Base-by-base conservation (phyloP, 1,140 invertebrate species). In the Ceratoteleas bidentatus region DNA sequence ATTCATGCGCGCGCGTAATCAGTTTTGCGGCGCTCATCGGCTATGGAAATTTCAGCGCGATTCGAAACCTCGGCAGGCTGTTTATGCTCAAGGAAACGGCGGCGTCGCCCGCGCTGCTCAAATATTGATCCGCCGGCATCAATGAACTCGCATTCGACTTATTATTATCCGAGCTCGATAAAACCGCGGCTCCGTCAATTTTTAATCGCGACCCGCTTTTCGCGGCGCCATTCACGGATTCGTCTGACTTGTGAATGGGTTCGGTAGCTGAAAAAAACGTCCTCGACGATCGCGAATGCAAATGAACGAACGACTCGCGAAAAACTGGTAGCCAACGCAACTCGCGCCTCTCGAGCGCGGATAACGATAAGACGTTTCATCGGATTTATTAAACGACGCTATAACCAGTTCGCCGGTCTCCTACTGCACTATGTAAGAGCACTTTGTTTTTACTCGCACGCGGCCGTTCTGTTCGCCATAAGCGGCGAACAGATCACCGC, bases 301-400 rank as follows among this genome's bases (percentile, higher is more conserved):
- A 72, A 77, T 66, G 73, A 58, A 56, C 56, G 38, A 52, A 60
- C n/a, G 24, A 79, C 64, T 72, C 66, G 52, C 54, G 60, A 70
- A 69, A 70, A 65, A 24, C 32, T 74, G 66, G 78, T 69, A 81
- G 72, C 72, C 50, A 70, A 70, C 49, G 60, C 64, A 24, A 13
- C 10, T 14, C 53, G 45, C 34, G 64, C 61, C 54, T 24, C 40
- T 57, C 33, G 10, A 52, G 52, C 56, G 62, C 15, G 76, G 76
- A 80, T 80, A 80, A 80, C 61, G 76, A 73, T 80, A 80, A 73
- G 81, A 75, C 64, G 72, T 80, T 84, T 76, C 58, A 80, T 84
- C 82, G 76, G 80, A 84, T 84, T 84, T 81, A 84, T 84, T 84
- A 78, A 84, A 81, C 77, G 82, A 70, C 53, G 70, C 73, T 68